Conservation (phyloP, 2,888 invertebrate species). For the Sipha maydis region DNA sequence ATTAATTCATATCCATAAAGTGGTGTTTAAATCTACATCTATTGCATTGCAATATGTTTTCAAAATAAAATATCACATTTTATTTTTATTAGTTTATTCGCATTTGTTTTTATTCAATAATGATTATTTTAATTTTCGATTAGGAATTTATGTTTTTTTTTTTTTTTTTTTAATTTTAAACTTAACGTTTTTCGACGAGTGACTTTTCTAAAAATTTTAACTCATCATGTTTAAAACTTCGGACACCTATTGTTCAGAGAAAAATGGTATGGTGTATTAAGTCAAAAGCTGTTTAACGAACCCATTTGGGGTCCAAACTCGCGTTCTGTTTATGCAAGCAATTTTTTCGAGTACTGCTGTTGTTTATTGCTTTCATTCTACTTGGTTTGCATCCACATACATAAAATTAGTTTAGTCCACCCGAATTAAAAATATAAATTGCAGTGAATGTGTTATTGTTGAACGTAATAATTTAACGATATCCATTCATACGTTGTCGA, state of each 20-base stretch:
- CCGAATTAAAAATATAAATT: background rate
- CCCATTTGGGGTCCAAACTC: conserved; percentile 14
- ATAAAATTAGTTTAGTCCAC: conserved; percentile 19
- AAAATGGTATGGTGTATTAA: background rate
- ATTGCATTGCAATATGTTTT: too few relatives aligned
- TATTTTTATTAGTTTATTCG: too few relatives aligned
- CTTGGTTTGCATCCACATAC: background rate
- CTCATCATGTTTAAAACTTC: conserved; percentile 11
- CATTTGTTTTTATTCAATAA: too few relatives aligned
- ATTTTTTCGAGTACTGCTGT: background rate
- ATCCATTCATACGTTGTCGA: background rate
- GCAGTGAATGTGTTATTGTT: background rate
- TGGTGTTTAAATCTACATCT: too few relatives aligned
- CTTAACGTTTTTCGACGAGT: background rate
- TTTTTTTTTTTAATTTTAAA: background rate
- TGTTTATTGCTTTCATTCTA: conserved; percentile 8
- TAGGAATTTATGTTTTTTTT: background rate
- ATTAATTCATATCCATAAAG: too few relatives aligned
- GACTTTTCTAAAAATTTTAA: background rate
- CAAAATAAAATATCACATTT: too few relatives aligned
- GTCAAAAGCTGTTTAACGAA: conserved; percentile 37
- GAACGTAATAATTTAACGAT: background rate
- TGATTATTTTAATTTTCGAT: too few relatives aligned
- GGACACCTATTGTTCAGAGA: background rate
- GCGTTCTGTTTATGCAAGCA: conserved; percentile 16